Evolutionary conservation across 2,888 invertebrate species (phyloP), one percentile per base, ranked within the genome.

Genomic region (Myathropa florea): DNA sequence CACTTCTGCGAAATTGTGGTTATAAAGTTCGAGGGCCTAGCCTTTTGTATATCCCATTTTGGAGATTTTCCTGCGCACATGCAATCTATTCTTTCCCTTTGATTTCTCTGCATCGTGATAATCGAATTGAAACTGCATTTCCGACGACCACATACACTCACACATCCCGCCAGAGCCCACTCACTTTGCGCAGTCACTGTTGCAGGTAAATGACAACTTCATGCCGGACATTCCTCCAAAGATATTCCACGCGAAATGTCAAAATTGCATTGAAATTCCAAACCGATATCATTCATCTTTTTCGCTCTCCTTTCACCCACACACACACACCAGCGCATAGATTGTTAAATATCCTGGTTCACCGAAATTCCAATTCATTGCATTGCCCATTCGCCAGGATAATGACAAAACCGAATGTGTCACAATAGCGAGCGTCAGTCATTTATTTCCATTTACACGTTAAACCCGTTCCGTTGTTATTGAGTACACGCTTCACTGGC

Each of bases 371-470:
- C 28, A 18, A 26, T 26, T 65, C 36, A 23, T 24, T 46, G 26
- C 26, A 46, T 10, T 65, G 33, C 46, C 46, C 46, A 46, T 26
- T 67, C 67, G 53, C 53, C 67, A 28, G 53, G 26, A 67, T 55
- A 68, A 57, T 23, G n/a, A 33, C 30, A 53, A 61, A 24, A 30
- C 33, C 33, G 24, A 57, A 68, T 68, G 53, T 61, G 21, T 55
- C 30, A 23, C 72, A 61, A 71, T 46, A 14, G 71, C 26, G 60
- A 46, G 14, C 71, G 12, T 46, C 71, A 71, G 60, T 71, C 28
- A 61, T 53, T 46, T 72, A 23, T 23, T 61, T 72, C 39, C 46
- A 61, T 61, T 72, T 72, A 23, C 61, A 61, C 61, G 53, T 23
- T 21, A 60, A 60, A 28, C 60, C n/a, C 12, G 7, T 30, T 30